Base-by-base conservation (phyloP, 2,113 vertebrate genomes). In the Bolborhynchus lineola region DNA sequence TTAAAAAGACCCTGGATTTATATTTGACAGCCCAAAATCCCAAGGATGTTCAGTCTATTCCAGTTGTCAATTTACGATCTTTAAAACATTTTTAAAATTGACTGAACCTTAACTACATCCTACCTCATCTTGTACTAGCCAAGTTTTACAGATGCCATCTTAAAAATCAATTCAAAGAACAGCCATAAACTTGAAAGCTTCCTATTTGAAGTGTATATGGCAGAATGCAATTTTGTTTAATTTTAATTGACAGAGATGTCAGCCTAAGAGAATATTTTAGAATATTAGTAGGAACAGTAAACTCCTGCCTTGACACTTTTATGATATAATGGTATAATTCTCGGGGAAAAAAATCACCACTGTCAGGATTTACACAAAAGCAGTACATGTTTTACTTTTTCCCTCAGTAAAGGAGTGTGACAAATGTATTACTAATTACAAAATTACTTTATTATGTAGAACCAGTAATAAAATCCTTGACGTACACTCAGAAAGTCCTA, bases 201-300 rank as follows among this genome's bases (percentile, higher is more conserved):
- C 97, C 95, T 97, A 91, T 96, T 97, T 95, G 95, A 98, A 98
- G 97, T 96, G 95, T 97, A 96, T 97, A 96, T 95, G 97, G 96
- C 97, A 98, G 97, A 98, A 98, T 97, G 98, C 98, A 98, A 97
- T 98, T 98, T 97, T 97, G 97, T 98, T 98, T 98, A 98, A 98
- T 98, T 98, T 98, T 98, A 98, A 98, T 98, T 98, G 98, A 98
- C 98, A 98, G 97, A 97, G 98, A 98, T 98, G 97, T 98, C 98
- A 98, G 97, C 97, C 92, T 95, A 93, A 97, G 97, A 98, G 98
- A 98, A 98, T 98, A 98, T 98, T 98, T 98, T 98, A 98, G 97
- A 98, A 98, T 98, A 98, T 98, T 98, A 98, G 98, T 80, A 97
- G 95, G 98, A 98, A 98, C 97, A 97, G 98, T 98, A 98, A 98